These are phyloP conservation scores for Conchocele bisecta DNA, from an alignment of 2,888 invertebrate genomes.

Conservation along the genomic window DNA sequence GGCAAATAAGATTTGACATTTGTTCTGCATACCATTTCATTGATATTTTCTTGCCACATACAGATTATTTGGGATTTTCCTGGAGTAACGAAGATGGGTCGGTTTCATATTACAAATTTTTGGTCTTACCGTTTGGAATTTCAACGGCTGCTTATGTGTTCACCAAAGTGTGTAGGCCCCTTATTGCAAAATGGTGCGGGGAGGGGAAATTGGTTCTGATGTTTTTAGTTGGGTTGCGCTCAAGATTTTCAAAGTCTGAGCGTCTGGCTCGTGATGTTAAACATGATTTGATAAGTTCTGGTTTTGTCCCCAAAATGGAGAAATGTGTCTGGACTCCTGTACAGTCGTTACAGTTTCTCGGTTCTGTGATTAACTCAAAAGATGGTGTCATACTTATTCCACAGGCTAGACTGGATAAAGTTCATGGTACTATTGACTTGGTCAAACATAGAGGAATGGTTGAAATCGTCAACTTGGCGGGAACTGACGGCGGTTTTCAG, in stretches of 20 bases:
- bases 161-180: conserved; percentile 8
- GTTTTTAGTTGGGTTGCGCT: conserved; percentile 20
- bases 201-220: conserved; percentile 6
- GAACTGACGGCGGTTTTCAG: conserved; percentile 28
- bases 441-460: conserved; percentile 15
- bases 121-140: conserved; percentile 28
- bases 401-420: conserved; percentile 11
- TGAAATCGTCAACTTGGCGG: conserved; percentile 31
- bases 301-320: conserved; percentile 8
- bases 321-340: conserved; percentile 14
- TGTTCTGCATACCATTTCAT: conserved; percentile 20
- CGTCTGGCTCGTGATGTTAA: not conserved
- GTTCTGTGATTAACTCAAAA: not conserved
- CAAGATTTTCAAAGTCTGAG: not conserved
- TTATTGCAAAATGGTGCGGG: conserved; percentile 14
- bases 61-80: conserved; percentile 12
- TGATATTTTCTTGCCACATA: conserved; percentile 12
- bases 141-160: conserved; percentile 5
- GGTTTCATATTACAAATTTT: conserved; percentile 11
- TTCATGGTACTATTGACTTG: conserved; percentile 7
- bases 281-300: conserved; percentile 7
- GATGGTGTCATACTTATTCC: conserved; percentile 9
- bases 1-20: conserved; percentile 30
- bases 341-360: conserved; percentile 6
- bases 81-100: not conserved